A percentile compares a stretch with the other conserved stretches of the same genome.
These are phyloP conservation scores for Mellilla xanthometata DNA, from an alignment of 2,888 invertebrate species.

Conservation along the genomic window DNA sequence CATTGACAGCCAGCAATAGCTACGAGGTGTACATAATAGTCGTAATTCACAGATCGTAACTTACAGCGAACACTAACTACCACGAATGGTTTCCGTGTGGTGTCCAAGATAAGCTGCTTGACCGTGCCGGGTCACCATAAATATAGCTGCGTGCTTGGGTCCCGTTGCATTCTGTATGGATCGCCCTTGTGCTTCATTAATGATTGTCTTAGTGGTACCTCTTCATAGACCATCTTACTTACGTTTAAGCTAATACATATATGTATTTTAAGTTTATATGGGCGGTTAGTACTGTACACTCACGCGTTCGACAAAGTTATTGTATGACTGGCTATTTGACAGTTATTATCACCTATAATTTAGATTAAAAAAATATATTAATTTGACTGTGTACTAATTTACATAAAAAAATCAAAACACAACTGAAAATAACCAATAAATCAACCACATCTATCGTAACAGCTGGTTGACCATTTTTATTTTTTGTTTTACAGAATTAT, in stretches of 20 bases:
- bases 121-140: slow-evolving; percentile 59
- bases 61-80: slow-evolving; percentile 43
- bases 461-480: slow-evolving; percentile 4
- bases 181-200: slow-evolving; percentile 47
- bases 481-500: slow-evolving; percentile 16
- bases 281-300: no score
- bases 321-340: no score
- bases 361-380: no score
- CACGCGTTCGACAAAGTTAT: no score
- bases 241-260: not conserved
- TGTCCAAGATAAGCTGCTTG: slow-evolving; percentile 47
- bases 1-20: slow-evolving; percentile 15
- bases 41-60: slow-evolving; percentile 39
- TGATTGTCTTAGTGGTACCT: slow-evolving; percentile 34
- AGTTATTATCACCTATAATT: no score
- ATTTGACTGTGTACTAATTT: no score
- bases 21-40: slow-evolving; percentile 17
- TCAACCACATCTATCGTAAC: no score
- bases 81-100: slow-evolving; percentile 42
- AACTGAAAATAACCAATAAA: no score
- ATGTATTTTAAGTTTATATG: no score
- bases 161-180: slow-evolving; percentile 53
- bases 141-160: slow-evolving; percentile 50
- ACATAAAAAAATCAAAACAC: no score
- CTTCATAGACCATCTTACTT: slow-evolving; percentile 7